Base-by-base conservation (phyloP, 2,797 vertebrate genomes). In the Danio choprae region DNA sequence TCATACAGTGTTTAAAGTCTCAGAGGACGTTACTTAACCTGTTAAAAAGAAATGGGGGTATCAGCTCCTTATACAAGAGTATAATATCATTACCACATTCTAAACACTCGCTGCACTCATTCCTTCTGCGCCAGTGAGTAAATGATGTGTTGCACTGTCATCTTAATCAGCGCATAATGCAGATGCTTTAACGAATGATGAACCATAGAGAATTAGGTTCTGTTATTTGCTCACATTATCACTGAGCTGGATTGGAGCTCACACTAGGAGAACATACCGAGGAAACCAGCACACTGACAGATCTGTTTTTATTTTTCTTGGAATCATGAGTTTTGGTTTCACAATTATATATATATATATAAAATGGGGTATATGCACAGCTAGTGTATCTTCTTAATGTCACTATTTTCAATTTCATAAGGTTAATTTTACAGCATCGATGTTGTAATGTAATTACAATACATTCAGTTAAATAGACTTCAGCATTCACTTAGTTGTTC, bases 181-280 rank as follows among this genome's bases (percentile, higher is more conserved):
- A 60, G 72, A 62, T 40, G 44, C 43, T 48, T 62, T 62, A 62
- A 62, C 59, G 56, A 50, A 60, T 40, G 16, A 74, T 73, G 55
- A 70, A 77, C 50, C 22, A 58, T 18, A 18, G 43, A 53, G 58
- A 80, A 43, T 64, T 72, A 50, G 6, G 22, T 40, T 36, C 43
- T 18, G 22, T 60, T 51, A 62, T 62, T 51, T 50, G 10, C 72
- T 50, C 69, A 71, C 15, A 38, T 69, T 16, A 51, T 53, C 67
- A 1, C 65, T 65, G 63, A 65, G 18, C 41, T 13, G 63, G 36
- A 62, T 22, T 46, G 43, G 29, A 53, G 67, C 48, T 70, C 36
- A 20, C 22, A 70, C 67, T 69, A 18, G 15, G n/a, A 53, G 50
- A 16, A 53, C 51, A n/a, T 53, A 46, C 44, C 46, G 4, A 12